phyloP scores from a whole-genome alignment of 2,888 invertebrate genomes.

The Trachelus troglodyta region DNA sequence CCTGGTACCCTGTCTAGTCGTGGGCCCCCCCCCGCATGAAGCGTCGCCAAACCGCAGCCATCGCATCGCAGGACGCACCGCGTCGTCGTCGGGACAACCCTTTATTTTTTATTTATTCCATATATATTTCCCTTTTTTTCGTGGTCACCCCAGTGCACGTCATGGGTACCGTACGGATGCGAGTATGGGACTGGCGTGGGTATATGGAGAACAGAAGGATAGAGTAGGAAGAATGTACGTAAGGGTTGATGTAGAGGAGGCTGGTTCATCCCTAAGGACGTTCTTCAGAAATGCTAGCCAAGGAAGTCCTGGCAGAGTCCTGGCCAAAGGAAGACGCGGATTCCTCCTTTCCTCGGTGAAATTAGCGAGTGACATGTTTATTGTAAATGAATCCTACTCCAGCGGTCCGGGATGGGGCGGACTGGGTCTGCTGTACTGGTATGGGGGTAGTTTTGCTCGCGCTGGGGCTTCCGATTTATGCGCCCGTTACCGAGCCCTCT shows the following conservation, averaged over 20 bases:
- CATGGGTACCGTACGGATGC: neutral
- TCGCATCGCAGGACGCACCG: slow-evolving; percentile 27
- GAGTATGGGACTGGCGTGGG: neutral
- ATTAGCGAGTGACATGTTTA: slow-evolving; percentile 64
- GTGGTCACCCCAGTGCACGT: slow-evolving; percentile 1
- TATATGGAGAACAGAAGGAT: neutral
- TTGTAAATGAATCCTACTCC: slow-evolving; percentile 63
- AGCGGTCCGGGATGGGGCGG: slow-evolving; percentile 26
- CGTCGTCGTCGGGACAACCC: slow-evolving; percentile 24
- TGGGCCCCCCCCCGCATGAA: slow-evolving; percentile 40
- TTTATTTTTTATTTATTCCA: neutral
- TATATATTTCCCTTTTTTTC: slow-evolving; percentile 10
- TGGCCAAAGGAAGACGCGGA: slow-evolving; percentile 9
- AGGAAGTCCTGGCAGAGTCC: neutral
- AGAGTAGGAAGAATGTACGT: neutral
- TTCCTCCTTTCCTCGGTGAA: slow-evolving; percentile 37
- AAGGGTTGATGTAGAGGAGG: neutral
- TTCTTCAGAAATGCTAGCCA: neutral
- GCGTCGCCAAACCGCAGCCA: slow-evolving; percentile 60
- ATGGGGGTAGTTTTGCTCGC: slow-evolving; percentile 27
- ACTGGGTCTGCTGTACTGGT: slow-evolving; percentile 13
- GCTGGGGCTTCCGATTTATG: slow-evolving; percentile 56
- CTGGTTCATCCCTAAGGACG: neutral
- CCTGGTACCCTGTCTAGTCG: slow-evolving; percentile 8
- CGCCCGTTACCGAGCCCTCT: slow-evolving; percentile 61